Evolutionary conservation across 1,140 invertebrate species (phyloP), one percentile per base, ranked within the genome.

Genomic region (Trissolcus basalis): DNA sequence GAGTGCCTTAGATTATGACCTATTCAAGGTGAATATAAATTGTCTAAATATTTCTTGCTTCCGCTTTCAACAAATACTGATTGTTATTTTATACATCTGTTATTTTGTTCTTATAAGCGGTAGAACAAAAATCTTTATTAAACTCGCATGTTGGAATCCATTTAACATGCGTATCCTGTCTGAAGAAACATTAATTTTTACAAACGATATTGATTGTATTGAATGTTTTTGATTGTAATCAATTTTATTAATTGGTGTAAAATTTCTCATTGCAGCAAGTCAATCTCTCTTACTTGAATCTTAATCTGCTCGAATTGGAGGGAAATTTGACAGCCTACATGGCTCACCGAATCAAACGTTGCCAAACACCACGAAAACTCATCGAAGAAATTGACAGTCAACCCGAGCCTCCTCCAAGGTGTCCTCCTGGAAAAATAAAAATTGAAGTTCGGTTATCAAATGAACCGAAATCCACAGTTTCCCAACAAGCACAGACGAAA

Each of bases 321-420:
- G 81, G 89, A 50, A 90, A 90, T 43, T 81, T 95, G 35, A 94
- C 93, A 50, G 95, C 96, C 4, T 97, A 95, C 89, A 93, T 93
- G 41, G 94, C 95, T 45, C 94, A 96, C 85, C 91, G 95, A 80
- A 91, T 94, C 33, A 91, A 91, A 59, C 91, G 93, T 77, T 91
- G 95, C 48, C 91, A 93, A 78, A 91, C 94, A n/a, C 91, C 93
- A 5, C 88, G 90, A 43, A 92, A 92, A 78, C 84, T 94, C 1
- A 95, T 97, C 47, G 93, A 95, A 84, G 93, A 96, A 85, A 91
- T 95, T 60, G 92, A 95, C 80, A 87, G 77, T 55, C 82, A 89
- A 45, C 90, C 92, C 8, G 89, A 91, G 8, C 87, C 89, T 7
- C 90, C 92, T 13, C 94, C 94, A 1, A 87, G 89, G 50, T 91